Conservation (phyloP, 2,113 vertebrate genomes). For the Malaclemys terrapin region DNA sequence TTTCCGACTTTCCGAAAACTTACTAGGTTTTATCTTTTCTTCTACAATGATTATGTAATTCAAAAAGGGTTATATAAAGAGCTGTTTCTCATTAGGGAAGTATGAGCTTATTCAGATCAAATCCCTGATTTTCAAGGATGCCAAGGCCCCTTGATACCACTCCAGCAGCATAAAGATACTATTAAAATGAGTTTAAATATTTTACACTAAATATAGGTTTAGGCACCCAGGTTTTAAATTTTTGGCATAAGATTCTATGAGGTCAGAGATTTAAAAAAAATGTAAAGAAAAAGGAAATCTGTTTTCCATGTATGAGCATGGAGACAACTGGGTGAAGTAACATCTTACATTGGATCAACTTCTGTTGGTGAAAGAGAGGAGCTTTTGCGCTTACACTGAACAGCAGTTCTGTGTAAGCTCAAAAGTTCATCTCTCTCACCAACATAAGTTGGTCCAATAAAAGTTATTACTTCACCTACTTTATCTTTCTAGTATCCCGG, state of each 20-base stretch:
- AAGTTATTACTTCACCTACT: background rate
- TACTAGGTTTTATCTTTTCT: background rate
- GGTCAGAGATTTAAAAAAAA: background rate
- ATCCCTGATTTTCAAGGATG: constrained; percentile 28
- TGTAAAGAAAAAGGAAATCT: background rate
- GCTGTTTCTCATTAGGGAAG: background rate
- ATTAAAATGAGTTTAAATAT: background rate
- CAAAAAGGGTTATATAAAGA: constrained; percentile 21
- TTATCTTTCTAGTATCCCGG: background rate
- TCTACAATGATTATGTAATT: constrained; percentile 16
- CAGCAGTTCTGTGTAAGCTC: background rate
- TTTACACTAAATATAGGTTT: constrained; percentile 2
- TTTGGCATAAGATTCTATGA: background rate
- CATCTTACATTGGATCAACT: background rate
- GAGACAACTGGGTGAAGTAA: background rate
- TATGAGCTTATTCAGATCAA: constrained; percentile 34
- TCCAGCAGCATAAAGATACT: background rate
- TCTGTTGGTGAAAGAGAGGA: background rate
- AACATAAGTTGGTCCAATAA: background rate
- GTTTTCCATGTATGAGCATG: background rate
- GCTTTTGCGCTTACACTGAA: background rate
- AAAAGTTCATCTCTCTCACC: background rate
- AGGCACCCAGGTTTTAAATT: background rate
- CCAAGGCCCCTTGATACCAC: background rate
- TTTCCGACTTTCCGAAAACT: background rate